Conservation (phyloP, 2,797 vertebrate species). For the Lophotriccus pileatus region DNA sequence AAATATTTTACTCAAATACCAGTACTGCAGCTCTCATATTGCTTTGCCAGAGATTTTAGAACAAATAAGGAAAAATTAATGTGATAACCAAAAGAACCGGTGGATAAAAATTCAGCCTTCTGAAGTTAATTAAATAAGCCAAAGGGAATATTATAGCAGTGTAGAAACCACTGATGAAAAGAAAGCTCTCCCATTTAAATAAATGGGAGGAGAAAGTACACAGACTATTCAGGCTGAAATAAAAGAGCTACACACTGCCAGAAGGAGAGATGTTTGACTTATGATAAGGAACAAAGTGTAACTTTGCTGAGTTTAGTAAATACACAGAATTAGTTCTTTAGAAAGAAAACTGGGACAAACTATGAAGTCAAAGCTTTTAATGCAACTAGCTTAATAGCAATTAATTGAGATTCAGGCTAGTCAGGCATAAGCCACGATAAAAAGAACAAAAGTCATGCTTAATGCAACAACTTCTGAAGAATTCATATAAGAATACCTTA, state of each 20-base stretch:
- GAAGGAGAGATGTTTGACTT: conserved; percentile 8
- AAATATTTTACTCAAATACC: not conserved
- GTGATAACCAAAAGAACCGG: not conserved
- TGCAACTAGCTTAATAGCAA: not conserved
- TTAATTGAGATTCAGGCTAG: conserved; percentile 1
- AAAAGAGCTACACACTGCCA: not conserved
- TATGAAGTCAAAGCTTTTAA: not conserved
- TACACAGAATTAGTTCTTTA: not conserved
- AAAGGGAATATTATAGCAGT: not conserved
- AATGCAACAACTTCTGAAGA: not conserved
- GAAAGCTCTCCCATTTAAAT: not conserved
- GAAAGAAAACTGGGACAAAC: not conserved
- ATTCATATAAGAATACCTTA: not conserved
- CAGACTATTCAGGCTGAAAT: not conserved
- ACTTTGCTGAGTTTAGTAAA: not conserved
- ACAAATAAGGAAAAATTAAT: not conserved
- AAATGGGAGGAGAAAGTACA: not conserved
- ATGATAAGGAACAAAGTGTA: not conserved
- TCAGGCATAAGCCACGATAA: not conserved
- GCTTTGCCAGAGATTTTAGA: not conserved
- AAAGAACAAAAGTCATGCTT: not conserved
- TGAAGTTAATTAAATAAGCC: conserved; percentile 26
- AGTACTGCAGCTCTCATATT: not conserved
- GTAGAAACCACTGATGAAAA: conserved; percentile 3
- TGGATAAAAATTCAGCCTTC: not conserved